Evolutionary conservation across 92 coral and sea anemone genomes (phyloP), one percentile per base, ranked within the genome.

Genomic region (Heliopora coerulea): DNA sequence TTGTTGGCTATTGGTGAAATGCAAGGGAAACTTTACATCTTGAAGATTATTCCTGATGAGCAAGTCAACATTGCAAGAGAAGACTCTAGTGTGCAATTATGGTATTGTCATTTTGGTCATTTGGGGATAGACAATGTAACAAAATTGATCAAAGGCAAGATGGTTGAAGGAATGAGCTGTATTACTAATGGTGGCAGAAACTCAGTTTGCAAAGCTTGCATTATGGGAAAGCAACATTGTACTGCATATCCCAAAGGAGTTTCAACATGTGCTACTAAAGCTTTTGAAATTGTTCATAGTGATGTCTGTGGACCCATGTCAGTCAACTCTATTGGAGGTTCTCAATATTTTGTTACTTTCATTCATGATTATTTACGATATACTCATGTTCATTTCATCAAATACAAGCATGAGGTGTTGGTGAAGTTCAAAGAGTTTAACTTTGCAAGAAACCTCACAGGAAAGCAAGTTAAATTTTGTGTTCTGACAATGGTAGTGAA

Each of bases 281-380:
- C 63, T n/a, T 77, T 62, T 46, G 73, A 77, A 44, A 3, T 77
- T 2, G 74, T 62, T 18, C 81, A 77, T 54, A 75, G 80, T 46
- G 80, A 75, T 59, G 69, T 75, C 41, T 75, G 80, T 65, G 80
- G 80, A 56, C 80, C 80, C n/a, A 75, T 75, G 80, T 49, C 58
- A 35, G 80, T 75, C 46, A 75, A 60, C 41, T 75, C 80, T 27
- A n/a, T 75, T 61, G 80, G 80, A 60, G 72, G 60, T 75, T 62
- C 80, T 30, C 66, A 56, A 75, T 75, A 75, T 49, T 60, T 61
- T 60, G 72, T 75, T 18, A 75, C 72, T 29, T 75, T 75, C 56
- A 75, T 75, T 62, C 59, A 75, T 62, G 80, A 75, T 46, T 54
- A 60, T 26, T 46, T 59, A 30, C 41, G 80, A 48, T 75, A 61